These are phyloP conservation scores for Unio pictorum DNA, from an alignment of 2,888 invertebrate species.

Conservation along the genomic window DNA sequence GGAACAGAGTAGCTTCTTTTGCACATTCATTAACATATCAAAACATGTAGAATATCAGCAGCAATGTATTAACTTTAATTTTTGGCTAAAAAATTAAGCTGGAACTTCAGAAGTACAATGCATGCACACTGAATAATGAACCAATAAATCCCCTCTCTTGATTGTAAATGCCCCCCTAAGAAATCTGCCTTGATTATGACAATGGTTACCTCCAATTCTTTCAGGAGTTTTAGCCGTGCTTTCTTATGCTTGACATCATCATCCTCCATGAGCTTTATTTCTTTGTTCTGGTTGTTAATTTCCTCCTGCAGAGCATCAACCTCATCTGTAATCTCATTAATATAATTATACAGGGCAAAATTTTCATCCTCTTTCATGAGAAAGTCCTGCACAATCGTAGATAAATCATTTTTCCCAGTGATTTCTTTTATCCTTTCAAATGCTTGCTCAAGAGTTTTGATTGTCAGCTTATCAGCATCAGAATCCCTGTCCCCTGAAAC, in stretches of 20 bases:
- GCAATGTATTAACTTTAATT: too few species aligned
- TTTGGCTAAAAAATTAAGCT: too few species aligned
- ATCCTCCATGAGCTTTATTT: constrained; percentile 59
- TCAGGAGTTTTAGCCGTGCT: constrained; percentile 36
- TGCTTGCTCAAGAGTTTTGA: constrained; percentile 82
- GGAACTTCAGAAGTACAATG: too few species aligned
- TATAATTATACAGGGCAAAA: constrained; percentile 89
- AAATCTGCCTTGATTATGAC: background rate
- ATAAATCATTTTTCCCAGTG: constrained; percentile 63
- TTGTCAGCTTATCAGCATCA: constrained; percentile 79
- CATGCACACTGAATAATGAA: too few species aligned
- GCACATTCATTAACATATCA: too few species aligned
- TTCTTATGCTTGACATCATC: constrained; percentile 47
- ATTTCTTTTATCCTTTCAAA: constrained; percentile 80
- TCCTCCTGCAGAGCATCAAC: constrained; percentile 54
- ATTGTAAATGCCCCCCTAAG: too few species aligned
- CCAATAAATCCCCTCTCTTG: too few species aligned
- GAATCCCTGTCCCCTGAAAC: constrained; percentile 75
- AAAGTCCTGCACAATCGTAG: constrained; percentile 80
- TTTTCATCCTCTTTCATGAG: constrained; percentile 88
- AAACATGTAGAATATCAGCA: too few species aligned
- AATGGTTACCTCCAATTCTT: constrained; percentile 46
- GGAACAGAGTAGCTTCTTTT: too few species aligned
- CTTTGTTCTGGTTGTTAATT: constrained; percentile 73
- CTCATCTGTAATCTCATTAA: constrained; percentile 84